These are phyloP conservation scores for Drosophila tripunctata DNA, from an alignment of 2,888 invertebrate species.

Conservation along the genomic window DNA sequence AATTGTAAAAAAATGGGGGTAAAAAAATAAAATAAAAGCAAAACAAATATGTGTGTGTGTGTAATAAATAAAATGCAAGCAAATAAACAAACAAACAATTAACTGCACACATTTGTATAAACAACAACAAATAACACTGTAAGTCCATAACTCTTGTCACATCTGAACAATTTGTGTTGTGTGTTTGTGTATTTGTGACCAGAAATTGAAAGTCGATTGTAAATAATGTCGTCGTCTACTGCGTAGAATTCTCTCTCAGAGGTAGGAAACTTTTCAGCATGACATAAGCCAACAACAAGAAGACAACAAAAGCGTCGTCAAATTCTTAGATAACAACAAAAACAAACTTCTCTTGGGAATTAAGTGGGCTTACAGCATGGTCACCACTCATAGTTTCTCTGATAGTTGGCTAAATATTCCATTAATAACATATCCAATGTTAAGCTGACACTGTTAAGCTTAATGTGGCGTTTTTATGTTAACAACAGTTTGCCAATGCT, in stretches of 20 bases:
- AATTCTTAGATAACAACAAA: constrained; percentile 1
- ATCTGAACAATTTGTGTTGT: constrained; percentile 25
- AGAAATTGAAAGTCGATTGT: constrained; percentile 35
- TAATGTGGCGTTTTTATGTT: no score
- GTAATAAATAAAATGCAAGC: constrained; percentile 30
- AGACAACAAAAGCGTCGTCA: no score
- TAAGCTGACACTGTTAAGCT: no score
- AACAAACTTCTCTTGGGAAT: not conserved
- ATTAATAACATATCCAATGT: no score
- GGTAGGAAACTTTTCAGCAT: not conserved
- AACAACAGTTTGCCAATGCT: no score
- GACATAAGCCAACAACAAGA: constrained; percentile 3
- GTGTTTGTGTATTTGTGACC: constrained; percentile 3
- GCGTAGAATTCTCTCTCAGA: constrained; percentile 15
- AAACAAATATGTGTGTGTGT: constrained; percentile 44
- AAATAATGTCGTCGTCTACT: constrained; percentile 4
- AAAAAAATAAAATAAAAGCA: constrained; percentile 13
- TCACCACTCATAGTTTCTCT: not conserved
- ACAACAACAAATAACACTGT: constrained; percentile 52
- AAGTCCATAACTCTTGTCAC: constrained; percentile 28
- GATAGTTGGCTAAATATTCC: not conserved
- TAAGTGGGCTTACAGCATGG: not conserved
- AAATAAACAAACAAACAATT: constrained; percentile 58
- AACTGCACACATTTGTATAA: constrained; percentile 64
- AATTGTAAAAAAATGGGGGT: constrained; percentile 23